A percentile compares a stretch with the other conserved stretches of the same genome.
These are phyloP conservation scores for Porites rus DNA, from an alignment of 92 coral and sea anemone species.

Conservation along the genomic window DNA sequence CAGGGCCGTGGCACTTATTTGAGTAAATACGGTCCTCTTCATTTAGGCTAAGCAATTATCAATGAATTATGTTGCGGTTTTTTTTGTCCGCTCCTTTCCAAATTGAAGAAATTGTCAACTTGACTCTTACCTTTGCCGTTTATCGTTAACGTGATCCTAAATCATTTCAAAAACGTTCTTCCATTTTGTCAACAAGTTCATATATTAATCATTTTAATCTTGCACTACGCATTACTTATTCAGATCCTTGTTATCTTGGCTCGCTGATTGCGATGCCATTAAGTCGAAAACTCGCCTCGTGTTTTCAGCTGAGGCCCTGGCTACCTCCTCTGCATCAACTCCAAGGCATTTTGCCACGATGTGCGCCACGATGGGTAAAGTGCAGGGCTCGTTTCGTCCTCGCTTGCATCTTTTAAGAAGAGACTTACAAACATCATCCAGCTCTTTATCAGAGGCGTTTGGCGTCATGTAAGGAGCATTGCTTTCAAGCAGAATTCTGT, in stretches of 20 bases:
- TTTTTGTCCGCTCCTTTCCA: too few species aligned
- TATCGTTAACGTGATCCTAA: too few species aligned
- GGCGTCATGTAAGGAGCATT: slow-evolving; percentile 99
- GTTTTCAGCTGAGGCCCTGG: slow-evolving; percentile 88
- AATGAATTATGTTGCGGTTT: too few species aligned
- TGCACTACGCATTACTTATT: not conserved
- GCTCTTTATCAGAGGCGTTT: slow-evolving; percentile 85
- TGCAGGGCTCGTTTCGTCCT: slow-evolving; percentile 99
- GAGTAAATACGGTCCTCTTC: too few species aligned
- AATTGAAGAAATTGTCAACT: too few species aligned
- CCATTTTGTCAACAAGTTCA: too few species aligned
- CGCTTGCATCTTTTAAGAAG: slow-evolving; percentile 87
- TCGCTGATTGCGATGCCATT: slow-evolving; percentile 14
- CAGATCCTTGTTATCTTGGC: not conserved
- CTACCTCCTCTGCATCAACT: slow-evolving; percentile 91
- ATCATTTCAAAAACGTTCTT: too few species aligned
- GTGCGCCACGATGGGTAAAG: slow-evolving; percentile 90
- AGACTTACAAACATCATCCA: slow-evolving; percentile 84
- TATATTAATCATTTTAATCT: too few species aligned
- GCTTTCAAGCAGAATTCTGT: slow-evolving; percentile 90
- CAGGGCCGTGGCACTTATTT: too few species aligned
- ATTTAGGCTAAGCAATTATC: too few species aligned
- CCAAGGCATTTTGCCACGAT: slow-evolving; percentile 92
- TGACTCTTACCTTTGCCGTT: too few species aligned
- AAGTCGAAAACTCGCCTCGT: slow-evolving; percentile 89